Conservation (phyloP, 2,888 invertebrate genomes). For the Nomada hirtipes region DNA sequence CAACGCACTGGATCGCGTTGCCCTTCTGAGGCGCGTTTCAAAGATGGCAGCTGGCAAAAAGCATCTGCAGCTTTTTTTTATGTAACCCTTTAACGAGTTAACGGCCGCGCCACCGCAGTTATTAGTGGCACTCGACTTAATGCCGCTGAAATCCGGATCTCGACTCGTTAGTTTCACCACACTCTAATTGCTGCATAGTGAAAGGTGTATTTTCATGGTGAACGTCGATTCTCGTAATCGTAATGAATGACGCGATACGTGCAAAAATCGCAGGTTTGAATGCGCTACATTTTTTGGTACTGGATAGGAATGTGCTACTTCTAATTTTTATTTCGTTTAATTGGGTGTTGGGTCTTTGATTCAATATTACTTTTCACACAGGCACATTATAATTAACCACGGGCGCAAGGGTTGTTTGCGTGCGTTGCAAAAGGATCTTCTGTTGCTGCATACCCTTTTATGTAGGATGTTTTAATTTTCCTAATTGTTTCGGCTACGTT, state of each 20-base stretch:
- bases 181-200: conserved; percentile 43
- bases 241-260: background rate
- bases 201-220: conserved; percentile 18
- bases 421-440: too few species aligned
- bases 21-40: conserved; percentile 16
- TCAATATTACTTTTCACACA: too few species aligned
- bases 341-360: too few species aligned
- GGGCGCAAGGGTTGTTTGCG: too few species aligned
- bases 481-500: too few species aligned
- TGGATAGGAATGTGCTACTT: too few species aligned
- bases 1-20: conserved; percentile 8
- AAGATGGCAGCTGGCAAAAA: conserved; percentile 46
- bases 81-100: conserved; percentile 59
- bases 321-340: too few species aligned
- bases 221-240: conserved; percentile 6
- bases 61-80: conserved; percentile 47
- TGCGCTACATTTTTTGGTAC: background rate
- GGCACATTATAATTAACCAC: too few species aligned
- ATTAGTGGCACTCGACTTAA: conserved; percentile 65
- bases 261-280: background rate
- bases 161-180: conserved; percentile 44
- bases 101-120: conserved; percentile 52
- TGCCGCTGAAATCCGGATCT: conserved; percentile 55
- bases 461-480: too few species aligned
- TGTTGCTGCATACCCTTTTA: too few species aligned